Percentiles rank a stretch among this genome's conserved stretches.
Evolutionary conservation across 1,140 invertebrate genomes (phyloP).

Genomic region (Formica exsecta): DNA sequence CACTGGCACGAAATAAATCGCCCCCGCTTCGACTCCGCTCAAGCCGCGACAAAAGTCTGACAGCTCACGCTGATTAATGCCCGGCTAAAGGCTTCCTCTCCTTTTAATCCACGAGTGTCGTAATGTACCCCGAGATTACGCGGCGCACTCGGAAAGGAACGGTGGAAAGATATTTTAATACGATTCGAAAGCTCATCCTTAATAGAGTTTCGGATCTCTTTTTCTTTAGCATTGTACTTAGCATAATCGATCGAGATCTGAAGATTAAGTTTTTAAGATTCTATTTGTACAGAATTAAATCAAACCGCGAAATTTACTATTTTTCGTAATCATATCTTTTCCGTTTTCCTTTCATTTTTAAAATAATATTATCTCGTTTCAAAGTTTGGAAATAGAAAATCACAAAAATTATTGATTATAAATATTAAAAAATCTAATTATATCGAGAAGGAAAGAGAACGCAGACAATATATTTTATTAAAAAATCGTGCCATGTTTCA

Average conservation of each 20-base stretch:
- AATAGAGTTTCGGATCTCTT: constrained; percentile 1
- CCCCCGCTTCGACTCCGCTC: not conserved
- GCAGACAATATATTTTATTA: not conserved
- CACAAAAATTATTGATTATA: not conserved
- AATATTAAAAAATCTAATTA: not conserved
- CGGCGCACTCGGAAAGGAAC: constrained; percentile 31
- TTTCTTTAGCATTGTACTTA: constrained; percentile 12
- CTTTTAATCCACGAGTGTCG: constrained; percentile 54
- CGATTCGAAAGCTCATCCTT: constrained; percentile 33
- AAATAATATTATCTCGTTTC: not conserved
- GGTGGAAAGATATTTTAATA: constrained; percentile 37
- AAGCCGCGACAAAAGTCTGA: constrained; percentile 27
- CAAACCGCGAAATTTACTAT: not conserved
- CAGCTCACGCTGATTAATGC: constrained; percentile 63
- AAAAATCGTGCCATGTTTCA: not conserved
- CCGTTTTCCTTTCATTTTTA: not conserved
- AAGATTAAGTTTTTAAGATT: constrained; percentile 17
- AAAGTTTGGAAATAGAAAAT: constrained; percentile 12
- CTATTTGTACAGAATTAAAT: not conserved
- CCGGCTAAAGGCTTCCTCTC: constrained; percentile 55
- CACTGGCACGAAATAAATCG: constrained; percentile 68
- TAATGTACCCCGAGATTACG: constrained; percentile 59
- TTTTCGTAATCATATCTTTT: not conserved
- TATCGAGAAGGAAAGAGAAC: not conserved
- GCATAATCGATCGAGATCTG: constrained; percentile 26